Percentiles rank a stretch among this genome's conserved stretches.
phyloP scores from a whole-genome alignment of 2,888 invertebrate species.

The Phaedon cochleariae region DNA sequence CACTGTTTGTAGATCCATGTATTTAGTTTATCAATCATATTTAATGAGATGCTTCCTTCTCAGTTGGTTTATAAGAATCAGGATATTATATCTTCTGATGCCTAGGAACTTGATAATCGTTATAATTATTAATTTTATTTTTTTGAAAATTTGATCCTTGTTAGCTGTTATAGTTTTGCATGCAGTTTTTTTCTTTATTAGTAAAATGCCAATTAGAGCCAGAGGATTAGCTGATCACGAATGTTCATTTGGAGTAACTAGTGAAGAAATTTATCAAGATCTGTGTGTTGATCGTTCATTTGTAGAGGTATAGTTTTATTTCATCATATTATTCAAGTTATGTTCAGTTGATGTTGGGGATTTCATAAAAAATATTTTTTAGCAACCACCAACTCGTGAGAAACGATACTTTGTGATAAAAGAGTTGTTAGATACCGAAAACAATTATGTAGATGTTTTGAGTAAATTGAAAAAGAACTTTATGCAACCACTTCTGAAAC shows the following conservation, averaged over 20 bases:
- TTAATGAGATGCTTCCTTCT: no score
- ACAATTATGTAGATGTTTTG: conserved; percentile 94
- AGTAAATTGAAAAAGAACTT: conserved; percentile 84
- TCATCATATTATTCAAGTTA: conserved; percentile 19
- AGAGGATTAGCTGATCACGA: conserved; percentile 47
- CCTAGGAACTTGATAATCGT: no score
- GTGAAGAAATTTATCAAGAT: conserved; percentile 95
- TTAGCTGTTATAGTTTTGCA: conserved; percentile 45
- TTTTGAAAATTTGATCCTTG: not conserved
- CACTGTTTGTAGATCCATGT: conserved; percentile 2
- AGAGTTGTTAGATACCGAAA: conserved; percentile 96
- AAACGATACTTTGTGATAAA: conserved; percentile 93
- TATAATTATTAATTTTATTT: conserved; percentile 2
- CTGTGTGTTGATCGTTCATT: conserved; percentile 74
- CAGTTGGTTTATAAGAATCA: no score
- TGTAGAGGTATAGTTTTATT: conserved; percentile 50
- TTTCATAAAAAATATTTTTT: conserved; percentile 19
- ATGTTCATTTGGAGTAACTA: conserved; percentile 65
- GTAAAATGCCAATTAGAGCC: conserved; percentile 52
- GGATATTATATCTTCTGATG: no score
- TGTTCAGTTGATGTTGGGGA: not conserved
- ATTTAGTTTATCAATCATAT: not conserved
- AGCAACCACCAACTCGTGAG: conserved; percentile 66
- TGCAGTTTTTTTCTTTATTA: conserved; percentile 56
- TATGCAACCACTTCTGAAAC: conserved; percentile 74